Evolutionary conservation across 2,888 invertebrate genomes (phyloP).

Genomic region (Drosophila cracens): DNA sequence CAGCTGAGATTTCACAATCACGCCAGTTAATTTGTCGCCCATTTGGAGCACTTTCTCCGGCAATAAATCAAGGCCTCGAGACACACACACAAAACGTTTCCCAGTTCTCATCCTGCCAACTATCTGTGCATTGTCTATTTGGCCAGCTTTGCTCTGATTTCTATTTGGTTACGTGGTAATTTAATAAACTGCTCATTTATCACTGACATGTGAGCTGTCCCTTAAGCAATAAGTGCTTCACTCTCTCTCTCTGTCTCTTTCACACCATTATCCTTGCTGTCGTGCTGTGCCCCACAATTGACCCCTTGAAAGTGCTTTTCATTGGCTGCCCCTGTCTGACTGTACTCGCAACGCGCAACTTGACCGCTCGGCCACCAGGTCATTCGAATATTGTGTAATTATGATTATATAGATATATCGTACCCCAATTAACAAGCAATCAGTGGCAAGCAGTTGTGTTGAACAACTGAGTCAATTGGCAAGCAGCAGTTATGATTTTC

Average conservation of each 20-base stretch:
- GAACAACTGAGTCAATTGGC: constrained; percentile 12
- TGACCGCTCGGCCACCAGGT: not conserved
- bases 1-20: not conserved
- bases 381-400: constrained; percentile 53
- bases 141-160: constrained; percentile 55
- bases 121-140: constrained; percentile 26
- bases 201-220: constrained; percentile 64
- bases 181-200: constrained; percentile 75
- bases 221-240: not conserved
- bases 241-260: not conserved
- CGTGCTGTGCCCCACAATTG: constrained; percentile 13
- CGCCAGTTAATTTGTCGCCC: constrained; percentile 36
- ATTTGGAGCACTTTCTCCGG: constrained; percentile 40
- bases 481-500: not conserved
- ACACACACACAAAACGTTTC: not conserved
- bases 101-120: not conserved
- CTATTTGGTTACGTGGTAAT: constrained; percentile 70
- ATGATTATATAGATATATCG: constrained; percentile 34
- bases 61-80: constrained; percentile 46
- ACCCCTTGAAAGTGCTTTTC: not conserved
- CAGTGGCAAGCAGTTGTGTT: constrained; percentile 22
- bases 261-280: constrained; percentile 2
- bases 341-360: constrained; percentile 11
- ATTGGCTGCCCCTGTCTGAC: constrained; percentile 7
- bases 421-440: constrained; percentile 20